Percentiles rank a stretch among this genome's conserved stretches.
phyloP scores from a whole-genome alignment of 2,888 invertebrate genomes.

The Rotaria macrura region DNA sequence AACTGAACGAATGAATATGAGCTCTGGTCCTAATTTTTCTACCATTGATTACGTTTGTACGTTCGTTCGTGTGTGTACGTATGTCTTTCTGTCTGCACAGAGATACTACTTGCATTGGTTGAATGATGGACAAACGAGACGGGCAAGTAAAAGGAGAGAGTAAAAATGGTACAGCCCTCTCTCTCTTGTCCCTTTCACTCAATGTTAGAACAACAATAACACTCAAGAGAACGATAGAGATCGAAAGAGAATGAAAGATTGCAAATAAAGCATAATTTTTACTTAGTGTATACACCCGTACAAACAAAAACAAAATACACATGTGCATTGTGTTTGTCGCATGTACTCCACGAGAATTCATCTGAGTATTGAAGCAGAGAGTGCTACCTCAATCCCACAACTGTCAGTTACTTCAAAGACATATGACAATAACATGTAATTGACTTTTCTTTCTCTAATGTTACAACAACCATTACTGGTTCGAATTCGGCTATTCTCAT shows the following conservation, averaged over 20 bases:
- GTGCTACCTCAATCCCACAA: neutral
- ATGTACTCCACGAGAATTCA: neutral
- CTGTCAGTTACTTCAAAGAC: neutral
- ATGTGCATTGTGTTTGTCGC: neutral
- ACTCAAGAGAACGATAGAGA: neutral
- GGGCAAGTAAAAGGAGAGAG: neutral
- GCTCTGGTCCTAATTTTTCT: neutral
- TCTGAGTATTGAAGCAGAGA: neutral
- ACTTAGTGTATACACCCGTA: neutral
- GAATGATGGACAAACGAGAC: neutral
- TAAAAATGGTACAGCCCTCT: neutral
- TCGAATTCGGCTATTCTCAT: neutral
- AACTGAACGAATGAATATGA: neutral
- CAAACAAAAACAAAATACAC: neutral
- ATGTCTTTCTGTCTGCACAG: too few relatives aligned
- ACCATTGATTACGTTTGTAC: neutral
- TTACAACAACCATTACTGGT: neutral
- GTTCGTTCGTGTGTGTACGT: neutral
- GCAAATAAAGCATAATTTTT: neutral
- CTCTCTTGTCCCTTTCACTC: neutral
- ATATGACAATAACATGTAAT: neutral
- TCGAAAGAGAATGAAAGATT: neutral
- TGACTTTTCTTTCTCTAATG: neutral
- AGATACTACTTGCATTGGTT: neutral
- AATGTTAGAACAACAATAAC: neutral